phyloP scores from a whole-genome alignment of 2,797 vertebrate genomes.

The Numenius phaeopus region DNA sequence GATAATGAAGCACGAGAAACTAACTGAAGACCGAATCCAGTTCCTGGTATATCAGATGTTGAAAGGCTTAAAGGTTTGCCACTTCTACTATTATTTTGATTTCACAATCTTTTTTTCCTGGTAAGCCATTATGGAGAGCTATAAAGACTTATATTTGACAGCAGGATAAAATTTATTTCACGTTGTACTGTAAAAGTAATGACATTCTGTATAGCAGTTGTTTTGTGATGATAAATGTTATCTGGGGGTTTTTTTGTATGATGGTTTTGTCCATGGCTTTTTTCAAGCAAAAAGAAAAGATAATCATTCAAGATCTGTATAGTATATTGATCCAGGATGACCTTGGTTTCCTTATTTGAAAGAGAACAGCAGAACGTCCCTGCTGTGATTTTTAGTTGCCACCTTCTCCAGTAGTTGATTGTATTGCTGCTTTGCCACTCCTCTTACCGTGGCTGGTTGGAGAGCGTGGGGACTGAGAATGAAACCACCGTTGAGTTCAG shows the following conservation, averaged over 20 bases:
- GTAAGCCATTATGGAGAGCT: neutral
- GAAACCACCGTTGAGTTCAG: neutral
- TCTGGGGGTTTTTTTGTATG: neutral
- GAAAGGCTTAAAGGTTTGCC: conserved; percentile 92
- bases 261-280: neutral
- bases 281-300: neutral
- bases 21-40: conserved; percentile 93
- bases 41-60: conserved; percentile 96
- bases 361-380: neutral
- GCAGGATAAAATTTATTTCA: neutral
- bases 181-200: neutral
- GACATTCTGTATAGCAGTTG: neutral
- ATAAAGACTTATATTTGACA: neutral
- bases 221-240: neutral
- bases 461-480: neutral
- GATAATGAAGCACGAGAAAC: conserved; percentile 93
- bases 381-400: neutral
- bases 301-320: neutral
- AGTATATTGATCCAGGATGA: neutral
- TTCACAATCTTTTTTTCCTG: neutral
- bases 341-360: neutral
- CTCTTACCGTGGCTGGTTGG: neutral
- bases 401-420: neutral
- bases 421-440: neutral
- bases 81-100: neutral